Evolutionary conservation across 2,888 invertebrate species (phyloP).

Genomic region (Drosophila merina): DNA sequence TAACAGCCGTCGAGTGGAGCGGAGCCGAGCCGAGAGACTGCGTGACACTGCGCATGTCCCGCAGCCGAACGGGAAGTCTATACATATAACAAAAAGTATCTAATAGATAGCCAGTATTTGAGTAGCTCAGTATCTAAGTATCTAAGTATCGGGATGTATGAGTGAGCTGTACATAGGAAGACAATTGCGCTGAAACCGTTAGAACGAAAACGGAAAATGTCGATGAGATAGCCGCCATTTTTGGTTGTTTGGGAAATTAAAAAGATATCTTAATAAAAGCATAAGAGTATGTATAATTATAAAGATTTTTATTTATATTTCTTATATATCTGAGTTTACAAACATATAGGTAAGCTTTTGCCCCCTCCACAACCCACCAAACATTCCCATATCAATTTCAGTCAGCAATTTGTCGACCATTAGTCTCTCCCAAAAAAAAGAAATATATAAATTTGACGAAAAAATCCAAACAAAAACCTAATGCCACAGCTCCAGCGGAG

Average conservation of each 20-base stretch:
- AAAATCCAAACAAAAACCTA: background rate
- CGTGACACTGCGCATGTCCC: slow-evolving; percentile 75
- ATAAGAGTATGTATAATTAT: too few species aligned
- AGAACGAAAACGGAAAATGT: slow-evolving; percentile 35
- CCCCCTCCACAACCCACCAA: background rate
- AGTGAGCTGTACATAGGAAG: slow-evolving; percentile 65
- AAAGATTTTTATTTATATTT: too few species aligned
- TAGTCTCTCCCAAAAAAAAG: slow-evolving; percentile 48
- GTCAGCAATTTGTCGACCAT: slow-evolving; percentile 72
- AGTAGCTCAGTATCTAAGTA: background rate
- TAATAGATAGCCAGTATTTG: slow-evolving; percentile 1
- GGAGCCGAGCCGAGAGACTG: slow-evolving; percentile 50
- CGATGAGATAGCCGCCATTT: slow-evolving; percentile 26
- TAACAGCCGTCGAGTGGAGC: slow-evolving; percentile 53
- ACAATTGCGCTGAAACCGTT: slow-evolving; percentile 50
- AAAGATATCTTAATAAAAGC: background rate
- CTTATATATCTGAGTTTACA: too few species aligned
- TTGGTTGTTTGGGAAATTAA: background rate
- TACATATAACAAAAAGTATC: slow-evolving; percentile 4
- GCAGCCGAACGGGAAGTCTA: slow-evolving; percentile 20
- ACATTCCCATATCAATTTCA: slow-evolving; percentile 57
- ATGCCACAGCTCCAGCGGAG: slow-evolving; percentile 15
- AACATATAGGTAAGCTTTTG: too few species aligned
- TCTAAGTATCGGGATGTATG: slow-evolving; percentile 9
- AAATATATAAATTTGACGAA: background rate